Base-by-base conservation (phyloP, 1,140 invertebrate genomes). In the Drosophila pandora region DNA sequence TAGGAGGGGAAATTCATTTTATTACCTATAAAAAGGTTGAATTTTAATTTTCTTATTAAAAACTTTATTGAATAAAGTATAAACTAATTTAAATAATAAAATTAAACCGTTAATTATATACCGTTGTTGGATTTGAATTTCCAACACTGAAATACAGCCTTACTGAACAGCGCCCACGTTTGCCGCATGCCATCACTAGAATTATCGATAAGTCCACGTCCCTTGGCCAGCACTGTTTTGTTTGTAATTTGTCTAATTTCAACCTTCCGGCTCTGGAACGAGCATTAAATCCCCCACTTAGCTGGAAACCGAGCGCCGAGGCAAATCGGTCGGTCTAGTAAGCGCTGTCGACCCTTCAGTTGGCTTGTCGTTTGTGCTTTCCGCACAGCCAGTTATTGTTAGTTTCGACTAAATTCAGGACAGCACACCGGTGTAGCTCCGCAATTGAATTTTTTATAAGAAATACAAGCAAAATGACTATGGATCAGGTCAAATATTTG, bases 401-500 rank as follows among this genome's bases (percentile, higher is more conserved):
- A 17, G 21, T 13, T 50, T 2, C 30, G 22, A 37, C 45, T 9
- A 34, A 59, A 48, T 62, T 65, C 8, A 17, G 17, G 1, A 62
- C 62, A 10, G 34, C 12, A 17, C 23, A 32, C 45, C 57, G 32
- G 32, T 39, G 10, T 23, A 28, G 25, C 56, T 21, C 12, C 23
- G 7, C 22, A 28, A 68, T 22, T 23, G 30, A 69, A 41, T 54
- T 47, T 34, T 2, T 25, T n/a, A 53, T 47, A 21, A 21, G 13
- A 12, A 10, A 21, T 43, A 21, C 0, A 43, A 13, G n/a, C 8
- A 25, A 52, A 23, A 76, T 48, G 39, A 72, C 70, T 59, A 47
- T 78, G 3, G 60, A 79, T 0, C 59, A 76, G 21, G 63, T 87
- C 17, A 64, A 68, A 28, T 91, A 91, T 58, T 69, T 93, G 68